phyloP scores from a whole-genome alignment of 1,140 invertebrate genomes.

The Trypoxylus dichotomus region DNA sequence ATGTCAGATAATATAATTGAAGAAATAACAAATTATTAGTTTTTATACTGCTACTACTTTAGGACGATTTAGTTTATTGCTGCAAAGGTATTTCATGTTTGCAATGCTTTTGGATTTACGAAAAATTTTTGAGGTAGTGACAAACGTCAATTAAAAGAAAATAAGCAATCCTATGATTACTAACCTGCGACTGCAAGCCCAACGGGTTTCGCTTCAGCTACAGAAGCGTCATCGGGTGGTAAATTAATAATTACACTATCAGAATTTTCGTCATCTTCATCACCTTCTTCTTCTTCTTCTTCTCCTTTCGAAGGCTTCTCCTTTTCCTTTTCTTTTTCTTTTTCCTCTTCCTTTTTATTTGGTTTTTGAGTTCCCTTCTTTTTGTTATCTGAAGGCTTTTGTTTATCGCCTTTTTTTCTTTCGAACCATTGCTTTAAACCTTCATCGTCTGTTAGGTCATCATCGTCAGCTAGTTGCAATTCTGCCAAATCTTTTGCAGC shows the following conservation, averaged over 20 bases:
- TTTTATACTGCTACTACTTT: no score
- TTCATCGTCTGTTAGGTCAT: constrained; percentile 33
- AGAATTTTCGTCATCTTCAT: constrained; percentile 57
- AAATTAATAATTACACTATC: constrained; percentile 56
- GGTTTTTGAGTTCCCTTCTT: constrained; percentile 50
- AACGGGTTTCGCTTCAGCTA: constrained; percentile 72
- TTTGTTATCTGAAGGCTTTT: constrained; percentile 48
- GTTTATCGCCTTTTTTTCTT: constrained; percentile 47
- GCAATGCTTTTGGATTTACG: no score
- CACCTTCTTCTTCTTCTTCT: constrained; percentile 39
- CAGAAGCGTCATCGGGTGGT: constrained; percentile 60
- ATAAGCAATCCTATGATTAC: not conserved
- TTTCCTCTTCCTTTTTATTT: constrained; percentile 45
- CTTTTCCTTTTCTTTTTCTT: constrained; percentile 50
- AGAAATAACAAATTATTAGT: no score
- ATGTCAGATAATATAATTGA: no score
- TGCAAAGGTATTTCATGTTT: no score
- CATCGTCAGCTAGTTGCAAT: constrained; percentile 45
- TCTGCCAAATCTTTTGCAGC: constrained; percentile 55
- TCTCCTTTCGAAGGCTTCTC: constrained; percentile 47
- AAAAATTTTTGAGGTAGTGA: no score
- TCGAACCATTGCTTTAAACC: constrained; percentile 43
- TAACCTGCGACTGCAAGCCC: constrained; percentile 59
- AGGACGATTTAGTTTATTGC: no score
- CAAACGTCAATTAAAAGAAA: not conserved